phyloP scores from a whole-genome alignment of 2,113 vertebrate genomes.

The Centropus unirufus region DNA sequence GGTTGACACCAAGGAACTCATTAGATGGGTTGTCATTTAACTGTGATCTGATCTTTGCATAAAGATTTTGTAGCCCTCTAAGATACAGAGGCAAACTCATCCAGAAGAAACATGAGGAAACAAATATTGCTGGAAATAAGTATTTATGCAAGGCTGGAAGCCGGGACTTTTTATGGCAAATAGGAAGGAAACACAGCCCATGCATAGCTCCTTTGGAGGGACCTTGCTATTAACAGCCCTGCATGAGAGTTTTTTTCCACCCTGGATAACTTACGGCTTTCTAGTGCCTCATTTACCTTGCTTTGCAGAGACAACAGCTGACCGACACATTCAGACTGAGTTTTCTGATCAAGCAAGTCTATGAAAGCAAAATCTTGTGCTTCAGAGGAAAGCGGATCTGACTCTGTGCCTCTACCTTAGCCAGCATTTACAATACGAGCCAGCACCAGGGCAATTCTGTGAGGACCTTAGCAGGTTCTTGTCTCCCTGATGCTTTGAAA shows the following conservation, averaged over 20 bases:
- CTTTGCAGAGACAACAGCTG: background rate
- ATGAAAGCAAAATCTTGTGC: rapidly evolving
- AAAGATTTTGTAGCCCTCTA: background rate
- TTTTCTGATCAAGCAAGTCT: background rate
- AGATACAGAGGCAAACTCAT: rapidly evolving
- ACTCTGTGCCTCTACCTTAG: background rate
- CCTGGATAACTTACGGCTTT: rapidly evolving
- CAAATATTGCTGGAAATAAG: background rate
- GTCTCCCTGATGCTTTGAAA: background rate
- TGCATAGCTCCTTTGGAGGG: rapidly evolving
- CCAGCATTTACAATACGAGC: rapidly evolving
- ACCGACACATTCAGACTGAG: rapidly evolving
- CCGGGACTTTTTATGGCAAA: rapidly evolving
- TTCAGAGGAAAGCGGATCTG: background rate
- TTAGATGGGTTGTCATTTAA: background rate
- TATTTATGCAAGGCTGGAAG: background rate
- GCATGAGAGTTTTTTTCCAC: background rate
- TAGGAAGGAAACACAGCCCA: background rate
- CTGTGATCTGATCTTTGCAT: background rate
- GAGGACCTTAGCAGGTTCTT: background rate
- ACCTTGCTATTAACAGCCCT: background rate
- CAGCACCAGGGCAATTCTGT: background rate
- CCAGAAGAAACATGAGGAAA: background rate
- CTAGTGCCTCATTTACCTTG: background rate
- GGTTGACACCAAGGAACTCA: background rate